Evolutionary conservation across 2,888 invertebrate species (phyloP).

Genomic region (Tetheella fluctuosa): DNA sequence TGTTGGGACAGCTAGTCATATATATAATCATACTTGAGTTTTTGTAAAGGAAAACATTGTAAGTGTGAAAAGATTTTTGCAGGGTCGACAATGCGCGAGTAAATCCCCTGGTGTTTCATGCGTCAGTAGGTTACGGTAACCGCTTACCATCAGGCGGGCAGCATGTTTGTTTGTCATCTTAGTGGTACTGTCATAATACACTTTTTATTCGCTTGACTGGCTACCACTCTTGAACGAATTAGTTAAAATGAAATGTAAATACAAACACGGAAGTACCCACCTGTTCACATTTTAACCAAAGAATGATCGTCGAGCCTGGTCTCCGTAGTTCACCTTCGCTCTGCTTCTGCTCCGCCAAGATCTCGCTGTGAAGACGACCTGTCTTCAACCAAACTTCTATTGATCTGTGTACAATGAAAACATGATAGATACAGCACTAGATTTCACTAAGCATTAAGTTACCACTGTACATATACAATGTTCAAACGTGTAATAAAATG

Average conservation of each 20-base stretch:
- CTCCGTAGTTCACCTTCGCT: constrained; percentile 89
- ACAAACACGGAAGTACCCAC: constrained; percentile 69
- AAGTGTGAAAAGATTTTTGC: too few relatives aligned
- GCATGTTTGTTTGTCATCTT: background rate
- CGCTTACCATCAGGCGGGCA: background rate
- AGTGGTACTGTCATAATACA: too few relatives aligned
- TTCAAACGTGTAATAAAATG: too few relatives aligned
- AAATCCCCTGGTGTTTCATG: too few relatives aligned
- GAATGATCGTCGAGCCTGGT: constrained; percentile 87
- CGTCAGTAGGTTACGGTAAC: background rate
- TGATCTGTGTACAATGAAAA: constrained; percentile 81
- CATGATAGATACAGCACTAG: background rate
- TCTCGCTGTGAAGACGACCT: constrained; percentile 88
- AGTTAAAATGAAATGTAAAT: background rate
- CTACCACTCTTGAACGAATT: too few relatives aligned
- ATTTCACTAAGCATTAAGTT: background rate
- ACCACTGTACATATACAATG: background rate
- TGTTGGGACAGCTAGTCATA: too few relatives aligned
- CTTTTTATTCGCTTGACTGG: too few relatives aligned
- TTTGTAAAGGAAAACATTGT: too few relatives aligned
- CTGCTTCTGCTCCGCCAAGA: constrained; percentile 87
- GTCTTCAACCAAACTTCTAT: constrained; percentile 89
- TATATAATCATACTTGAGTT: too few relatives aligned
- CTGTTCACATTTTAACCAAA: constrained; percentile 94
- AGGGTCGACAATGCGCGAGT: too few relatives aligned